These are phyloP conservation scores for Nasonia longicornis DNA, from an alignment of 1,140 invertebrate species.

Conservation along the genomic window DNA sequence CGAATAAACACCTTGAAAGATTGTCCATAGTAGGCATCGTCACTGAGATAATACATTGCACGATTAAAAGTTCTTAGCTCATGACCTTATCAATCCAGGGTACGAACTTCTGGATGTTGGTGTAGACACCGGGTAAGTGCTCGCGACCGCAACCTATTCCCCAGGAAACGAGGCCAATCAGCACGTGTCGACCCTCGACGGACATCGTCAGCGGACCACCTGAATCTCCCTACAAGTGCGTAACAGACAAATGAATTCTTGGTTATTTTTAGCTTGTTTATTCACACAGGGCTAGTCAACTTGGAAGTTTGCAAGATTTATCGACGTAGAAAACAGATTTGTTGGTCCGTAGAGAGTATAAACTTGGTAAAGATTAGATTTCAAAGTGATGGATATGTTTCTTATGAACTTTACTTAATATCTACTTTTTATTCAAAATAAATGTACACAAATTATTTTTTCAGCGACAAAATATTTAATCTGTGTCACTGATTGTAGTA, in stretches of 20 bases:
- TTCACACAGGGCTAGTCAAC: too few relatives aligned
- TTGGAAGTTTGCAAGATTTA: too few relatives aligned
- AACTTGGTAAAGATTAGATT: too few relatives aligned
- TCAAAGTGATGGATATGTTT: too few relatives aligned
- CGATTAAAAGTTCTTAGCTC: conserved; percentile 62
- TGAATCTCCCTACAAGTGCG: conserved; percentile 77
- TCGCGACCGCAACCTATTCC: conserved; percentile 91
- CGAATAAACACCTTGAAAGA: neutral
- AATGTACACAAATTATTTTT: too few relatives aligned
- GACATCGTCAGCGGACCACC: conserved; percentile 86
- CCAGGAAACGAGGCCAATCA: conserved; percentile 92
- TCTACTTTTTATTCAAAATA: too few relatives aligned
- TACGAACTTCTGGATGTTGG: conserved; percentile 91
- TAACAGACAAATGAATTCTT: neutral
- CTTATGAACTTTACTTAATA: too few relatives aligned
- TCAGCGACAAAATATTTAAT: too few relatives aligned
- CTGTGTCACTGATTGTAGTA: too few relatives aligned
- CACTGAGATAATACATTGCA: neutral
- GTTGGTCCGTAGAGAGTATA: too few relatives aligned
- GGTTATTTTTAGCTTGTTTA: neutral
- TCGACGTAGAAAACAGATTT: too few relatives aligned
- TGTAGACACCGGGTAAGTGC: conserved; percentile 90
- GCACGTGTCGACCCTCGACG: conserved; percentile 83
- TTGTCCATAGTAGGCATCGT: neutral
- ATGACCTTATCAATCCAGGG: conserved; percentile 91